Base-by-base conservation (phyloP, 2,797 vertebrate species). In the Urophycis tenuis region DNA sequence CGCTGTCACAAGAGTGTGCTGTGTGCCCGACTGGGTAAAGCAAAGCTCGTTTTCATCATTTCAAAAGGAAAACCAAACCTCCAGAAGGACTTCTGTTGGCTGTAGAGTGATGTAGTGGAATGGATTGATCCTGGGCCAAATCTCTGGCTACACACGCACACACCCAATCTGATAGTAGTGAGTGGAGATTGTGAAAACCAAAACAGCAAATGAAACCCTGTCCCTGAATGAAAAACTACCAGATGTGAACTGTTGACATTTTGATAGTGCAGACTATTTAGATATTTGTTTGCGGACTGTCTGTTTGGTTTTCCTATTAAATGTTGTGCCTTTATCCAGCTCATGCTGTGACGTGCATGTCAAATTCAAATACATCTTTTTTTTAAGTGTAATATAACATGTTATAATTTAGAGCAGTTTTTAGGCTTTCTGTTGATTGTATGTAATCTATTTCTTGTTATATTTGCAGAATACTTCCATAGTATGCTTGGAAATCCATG, bases 401-500 rank as follows among this genome's bases (percentile, higher is more conserved):
- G 29, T 69, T 15, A n/a, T n/a, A 64, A 29, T 49, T 49, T 17
- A 45, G 19, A 49, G 45, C 19, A 5, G 45, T 22, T 32, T 70
- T 31, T 70, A 70, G 30, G 25, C 31, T 11, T 69, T 30, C 64
- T 25, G 71, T 39, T 36, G 33, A 22, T 25, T 67, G n/a, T 67
- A 25, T 30, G 25, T 41, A 75, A 72, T 75, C 17, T 69, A 75
- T n/a, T 19, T 39, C 39, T 17, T 8, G 1, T 79, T 64, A 77
- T 79, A 80, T 82, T 39, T 87, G 53, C 91, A 95, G 97, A 98
- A 86, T 99, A 99, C 88, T 99, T 99, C 91, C 94, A 93, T 86
- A 98, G 96, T 87, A 99, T 99, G 97, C 92, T 99, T 85, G 96
- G 95, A 91, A 99, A 93, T 88, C 94, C 96, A 11, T 99, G 97